Percentiles rank a stretch among this genome's conserved stretches.
These are phyloP conservation scores for Tragelaphus eurycerus DNA, from an alignment of 2,797 vertebrate species.

Conservation along the genomic window DNA sequence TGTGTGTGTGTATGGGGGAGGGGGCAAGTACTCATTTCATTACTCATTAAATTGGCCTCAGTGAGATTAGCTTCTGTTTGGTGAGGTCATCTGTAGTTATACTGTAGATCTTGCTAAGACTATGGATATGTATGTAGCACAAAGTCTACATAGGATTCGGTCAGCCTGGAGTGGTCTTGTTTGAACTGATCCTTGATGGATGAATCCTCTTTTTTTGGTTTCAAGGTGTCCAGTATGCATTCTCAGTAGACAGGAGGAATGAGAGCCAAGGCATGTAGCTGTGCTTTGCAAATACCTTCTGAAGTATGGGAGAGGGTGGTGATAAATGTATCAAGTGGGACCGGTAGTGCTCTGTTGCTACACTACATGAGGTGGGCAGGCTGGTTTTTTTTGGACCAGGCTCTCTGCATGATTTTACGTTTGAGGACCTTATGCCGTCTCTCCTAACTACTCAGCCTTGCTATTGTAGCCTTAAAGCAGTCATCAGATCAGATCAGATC, in stretches of 20 bases:
- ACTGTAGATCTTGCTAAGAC: not conserved
- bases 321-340: not conserved
- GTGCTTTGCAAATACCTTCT: not conserved
- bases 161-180: not conserved
- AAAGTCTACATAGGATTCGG: not conserved
- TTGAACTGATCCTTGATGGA: not conserved
- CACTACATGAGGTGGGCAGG: no score
- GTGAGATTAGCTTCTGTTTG: not conserved
- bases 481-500: not conserved
- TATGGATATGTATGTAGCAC: fast-evolving
- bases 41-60: not conserved
- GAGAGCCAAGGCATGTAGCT: not conserved
- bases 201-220: not conserved
- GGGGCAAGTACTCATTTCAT: not conserved
- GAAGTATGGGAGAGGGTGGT: not conserved
- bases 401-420: not conserved
- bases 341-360: not conserved
- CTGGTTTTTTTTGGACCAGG: not conserved
- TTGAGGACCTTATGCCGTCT: not conserved
- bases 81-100: not conserved
- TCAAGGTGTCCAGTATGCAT: not conserved
- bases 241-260: not conserved
- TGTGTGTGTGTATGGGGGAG: not conserved
- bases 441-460: not conserved
- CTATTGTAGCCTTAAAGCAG: not conserved